Percentiles rank a stretch among this genome's conserved stretches.
Evolutionary conservation across 1,140 invertebrate genomes (phyloP).

Genomic region (Euura lappo): DNA sequence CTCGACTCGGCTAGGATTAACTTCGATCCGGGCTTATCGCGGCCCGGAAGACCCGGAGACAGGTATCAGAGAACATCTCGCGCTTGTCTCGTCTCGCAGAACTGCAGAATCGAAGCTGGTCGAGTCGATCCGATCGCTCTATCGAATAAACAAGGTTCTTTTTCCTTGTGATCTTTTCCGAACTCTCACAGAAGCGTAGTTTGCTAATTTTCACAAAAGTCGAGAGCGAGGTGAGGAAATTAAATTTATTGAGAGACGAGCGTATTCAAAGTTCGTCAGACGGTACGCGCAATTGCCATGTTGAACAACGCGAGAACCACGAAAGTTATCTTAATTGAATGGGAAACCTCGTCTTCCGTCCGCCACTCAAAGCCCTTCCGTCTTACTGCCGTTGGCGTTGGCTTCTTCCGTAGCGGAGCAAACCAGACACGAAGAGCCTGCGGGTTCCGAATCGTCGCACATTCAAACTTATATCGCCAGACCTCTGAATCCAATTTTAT

Average conservation of each 20-base stretch:
- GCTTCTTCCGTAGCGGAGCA: not conserved
- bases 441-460: conserved; percentile 7
- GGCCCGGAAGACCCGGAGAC: not conserved
- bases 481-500: conserved; percentile 28
- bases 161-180: not conserved
- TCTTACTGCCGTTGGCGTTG: conserved; percentile 26
- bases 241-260: conserved; percentile 28
- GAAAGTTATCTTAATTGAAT: conserved; percentile 24
- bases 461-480: conserved; percentile 28
- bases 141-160: too few species aligned
- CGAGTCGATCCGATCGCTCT: too few species aligned
- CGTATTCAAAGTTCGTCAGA: conserved; percentile 26
- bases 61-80: not conserved
- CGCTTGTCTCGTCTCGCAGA: too few species aligned
- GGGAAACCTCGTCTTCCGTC: conserved; percentile 20
- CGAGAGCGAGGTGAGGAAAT: conserved; percentile 23
- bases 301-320: conserved; percentile 18
- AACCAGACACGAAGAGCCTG: not conserved
- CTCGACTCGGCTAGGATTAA: not conserved
- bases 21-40: conserved; percentile 4
- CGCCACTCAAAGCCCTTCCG: conserved; percentile 22
- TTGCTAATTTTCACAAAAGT: conserved; percentile 18
- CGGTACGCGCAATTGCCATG: conserved; percentile 16
- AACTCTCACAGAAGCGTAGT: not conserved
- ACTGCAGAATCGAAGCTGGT: not conserved